Base-by-base conservation (phyloP, 2,888 invertebrate species). In the Orthosia gracilis region DNA sequence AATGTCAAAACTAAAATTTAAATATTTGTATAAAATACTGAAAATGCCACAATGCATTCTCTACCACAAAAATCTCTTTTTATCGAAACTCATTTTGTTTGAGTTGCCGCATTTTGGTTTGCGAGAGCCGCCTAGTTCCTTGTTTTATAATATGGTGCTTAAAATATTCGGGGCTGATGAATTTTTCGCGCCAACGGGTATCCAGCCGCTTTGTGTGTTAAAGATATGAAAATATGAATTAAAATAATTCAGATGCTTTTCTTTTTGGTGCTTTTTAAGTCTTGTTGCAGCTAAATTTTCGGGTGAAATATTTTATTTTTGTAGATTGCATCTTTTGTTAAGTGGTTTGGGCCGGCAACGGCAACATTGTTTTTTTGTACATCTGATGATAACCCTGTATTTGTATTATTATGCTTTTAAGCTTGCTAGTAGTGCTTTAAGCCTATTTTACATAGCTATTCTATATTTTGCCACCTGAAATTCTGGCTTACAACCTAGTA, bases 211-310 rank as follows among this genome's bases (percentile, higher is more conserved):
- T 83, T 75, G 71, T 75, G 73, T 66, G 61, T 63, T 83, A 85
- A 79, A 80, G 78, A 83, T 85, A 85, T 87, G 83, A 78, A 80
- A 80, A 83, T 85, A 73, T 83, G 80, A 80, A 83, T 86, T 86
- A 78, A 85, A 85, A 86, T 82, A 74, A 82, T 86, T 86, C 62
- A 66, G 50, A 69, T 59, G 66, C 71, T 64, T 73, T 58, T 58
- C 49, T 72, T 75, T 74, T 69, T 40, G 13, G 13, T 40, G 58
- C 31, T 52, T 64, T 47, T 18, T 17, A 23, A 62, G 55, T 86
- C 64, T 64, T 62, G 70, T 68, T 69, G 57, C 67, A 57, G 57
- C 40, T 65, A 50, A 58, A 82, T 61, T 82, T 81, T 75, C n/a
- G 45, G 40, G 18, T 62, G 68, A 23, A 52, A 52, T 54, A 58